Conservation (phyloP, 2,888 invertebrate species). For the Ashinkailepas kermadecensis region DNA sequence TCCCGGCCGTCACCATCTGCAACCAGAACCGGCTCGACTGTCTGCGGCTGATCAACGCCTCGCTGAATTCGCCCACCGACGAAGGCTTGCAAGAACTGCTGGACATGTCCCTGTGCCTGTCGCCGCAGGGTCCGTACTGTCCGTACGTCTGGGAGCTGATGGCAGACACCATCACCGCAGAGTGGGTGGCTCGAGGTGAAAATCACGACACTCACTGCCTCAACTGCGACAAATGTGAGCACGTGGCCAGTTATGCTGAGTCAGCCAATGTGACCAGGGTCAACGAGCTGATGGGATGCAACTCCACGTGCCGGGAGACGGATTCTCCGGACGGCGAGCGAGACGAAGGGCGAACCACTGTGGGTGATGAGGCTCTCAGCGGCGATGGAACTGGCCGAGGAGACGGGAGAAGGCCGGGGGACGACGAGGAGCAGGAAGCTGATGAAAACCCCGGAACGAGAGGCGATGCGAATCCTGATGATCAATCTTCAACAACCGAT, state of each 20-base stretch:
- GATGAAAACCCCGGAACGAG: no score
- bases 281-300: neutral
- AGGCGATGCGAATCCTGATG: no score
- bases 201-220: neutral
- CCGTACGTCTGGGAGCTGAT: neutral
- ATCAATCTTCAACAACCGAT: no score
- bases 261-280: neutral
- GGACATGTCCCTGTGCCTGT: neutral
- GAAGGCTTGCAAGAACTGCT: neutral
- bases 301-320: neutral
- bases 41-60: neutral
- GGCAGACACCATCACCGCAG: no score
- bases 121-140: neutral
- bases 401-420: no score
- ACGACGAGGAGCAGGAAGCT: no score
- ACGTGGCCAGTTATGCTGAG: neutral
- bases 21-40: slow-evolving; percentile 29
- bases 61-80: neutral
- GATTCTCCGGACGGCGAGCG: neutral
- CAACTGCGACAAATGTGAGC: neutral
- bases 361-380: no score
- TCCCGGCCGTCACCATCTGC: slow-evolving; percentile 29
- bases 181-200: neutral
- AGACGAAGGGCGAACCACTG: no score
- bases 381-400: no score